Evolutionary conservation across 2,113 vertebrate genomes (phyloP).

Genomic region (Ochotona princeps): DNA sequence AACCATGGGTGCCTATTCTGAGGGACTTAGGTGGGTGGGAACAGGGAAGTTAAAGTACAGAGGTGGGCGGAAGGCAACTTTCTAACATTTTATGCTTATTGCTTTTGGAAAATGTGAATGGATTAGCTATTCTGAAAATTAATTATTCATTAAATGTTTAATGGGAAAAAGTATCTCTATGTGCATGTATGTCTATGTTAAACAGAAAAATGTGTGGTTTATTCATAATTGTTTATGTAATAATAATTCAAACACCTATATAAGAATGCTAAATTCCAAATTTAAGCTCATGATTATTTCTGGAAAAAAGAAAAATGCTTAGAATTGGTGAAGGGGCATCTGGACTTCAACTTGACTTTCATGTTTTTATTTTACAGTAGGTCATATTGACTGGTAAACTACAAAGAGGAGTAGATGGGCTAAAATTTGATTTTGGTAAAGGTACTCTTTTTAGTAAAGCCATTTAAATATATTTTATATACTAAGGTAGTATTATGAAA

Average conservation of each 20-base stretch:
- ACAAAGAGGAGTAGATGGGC: not conserved
- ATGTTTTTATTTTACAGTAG: conserved; percentile 19
- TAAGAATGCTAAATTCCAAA: not conserved
- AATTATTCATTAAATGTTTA: conserved; percentile 14
- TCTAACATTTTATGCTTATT: not conserved
- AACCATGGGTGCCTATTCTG: conserved; percentile 55
- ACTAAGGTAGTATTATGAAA: conserved; percentile 11
- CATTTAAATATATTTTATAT: not conserved
- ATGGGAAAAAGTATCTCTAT: not conserved
- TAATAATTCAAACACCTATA: not conserved
- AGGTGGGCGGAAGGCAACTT: conserved; percentile 24
- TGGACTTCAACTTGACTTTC: not conserved
- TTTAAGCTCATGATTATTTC: conserved; percentile 1
- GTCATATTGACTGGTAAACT: not conserved
- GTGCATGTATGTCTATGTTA: not conserved
- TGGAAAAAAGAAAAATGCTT: not conserved
- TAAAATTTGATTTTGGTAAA: not conserved
- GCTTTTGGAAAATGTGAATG: not conserved
- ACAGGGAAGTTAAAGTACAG: conserved; percentile 20
- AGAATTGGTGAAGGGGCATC: not conserved
- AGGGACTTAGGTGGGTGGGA: conserved; percentile 29
- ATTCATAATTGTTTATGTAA: not conserved
- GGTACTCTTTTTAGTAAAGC: conserved; percentile 12
- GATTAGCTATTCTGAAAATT: not conserved
- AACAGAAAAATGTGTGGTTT: not conserved